These are phyloP conservation scores for Calephelis perditalis DNA, from an alignment of 2,888 invertebrate genomes.

Conservation along the genomic window DNA sequence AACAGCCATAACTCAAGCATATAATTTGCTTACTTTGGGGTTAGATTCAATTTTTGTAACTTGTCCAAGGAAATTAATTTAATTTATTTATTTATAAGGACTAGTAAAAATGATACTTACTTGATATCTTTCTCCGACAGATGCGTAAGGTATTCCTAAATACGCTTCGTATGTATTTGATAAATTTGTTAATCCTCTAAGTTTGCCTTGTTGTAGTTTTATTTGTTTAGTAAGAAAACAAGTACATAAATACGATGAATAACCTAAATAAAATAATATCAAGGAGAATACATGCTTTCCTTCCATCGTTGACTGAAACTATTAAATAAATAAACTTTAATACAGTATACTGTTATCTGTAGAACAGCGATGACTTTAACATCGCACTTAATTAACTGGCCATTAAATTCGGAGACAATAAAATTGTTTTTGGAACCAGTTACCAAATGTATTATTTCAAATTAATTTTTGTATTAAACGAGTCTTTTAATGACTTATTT, in stretches of 20 bases:
- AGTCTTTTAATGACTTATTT: too few species aligned
- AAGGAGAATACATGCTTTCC: neutral
- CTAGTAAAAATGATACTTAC: constrained; percentile 30
- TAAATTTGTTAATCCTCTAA: constrained; percentile 23
- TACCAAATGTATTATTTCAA: too few species aligned
- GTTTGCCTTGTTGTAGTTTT: constrained; percentile 32
- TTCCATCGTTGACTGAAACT: neutral
- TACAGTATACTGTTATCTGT: neutral
- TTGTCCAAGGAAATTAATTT: too few species aligned
- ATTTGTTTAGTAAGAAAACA: constrained; percentile 18
- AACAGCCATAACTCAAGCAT: too few species aligned
- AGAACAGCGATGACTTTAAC: neutral
- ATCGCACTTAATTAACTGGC: too few species aligned
- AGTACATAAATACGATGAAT: neutral
- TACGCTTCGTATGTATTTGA: constrained; percentile 34
- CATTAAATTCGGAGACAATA: too few species aligned
- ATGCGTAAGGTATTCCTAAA: constrained; percentile 56
- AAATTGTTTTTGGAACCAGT: too few species aligned
- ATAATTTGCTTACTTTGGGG: too few species aligned
- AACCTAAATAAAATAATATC: neutral
- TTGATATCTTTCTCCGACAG: constrained; percentile 32
- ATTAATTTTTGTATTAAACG: too few species aligned
- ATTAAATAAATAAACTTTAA: neutral
- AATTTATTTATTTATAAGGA: too few species aligned
- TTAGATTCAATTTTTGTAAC: too few species aligned